Evolutionary conservation across 2,888 invertebrate genomes (phyloP).

Genomic region (Andricus curvator): DNA sequence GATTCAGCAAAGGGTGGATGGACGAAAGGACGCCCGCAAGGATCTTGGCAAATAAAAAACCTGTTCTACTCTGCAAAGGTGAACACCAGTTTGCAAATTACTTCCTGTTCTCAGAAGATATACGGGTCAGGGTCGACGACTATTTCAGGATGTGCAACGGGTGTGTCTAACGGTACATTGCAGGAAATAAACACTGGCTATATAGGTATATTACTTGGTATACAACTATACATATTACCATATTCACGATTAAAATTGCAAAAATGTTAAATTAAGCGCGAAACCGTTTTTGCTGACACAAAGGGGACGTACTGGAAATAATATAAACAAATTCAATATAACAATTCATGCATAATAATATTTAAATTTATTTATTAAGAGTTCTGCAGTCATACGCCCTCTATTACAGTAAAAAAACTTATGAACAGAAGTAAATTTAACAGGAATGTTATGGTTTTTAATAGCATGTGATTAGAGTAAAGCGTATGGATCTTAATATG

Average conservation of each 20-base stretch:
- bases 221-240: too few species aligned
- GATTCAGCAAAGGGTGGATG: background rate
- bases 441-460: too few species aligned
- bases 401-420: too few species aligned
- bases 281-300: background rate
- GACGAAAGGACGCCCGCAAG: slow-evolving; percentile 8
- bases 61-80: background rate
- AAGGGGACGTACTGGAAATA: too few species aligned
- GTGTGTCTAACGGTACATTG: slow-evolving; percentile 9
- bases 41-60: slow-evolving; percentile 9
- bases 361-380: too few species aligned
- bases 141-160: slow-evolving; percentile 6
- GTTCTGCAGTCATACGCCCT: too few species aligned
- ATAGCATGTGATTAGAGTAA: too few species aligned
- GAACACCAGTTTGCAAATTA: slow-evolving; percentile 13
- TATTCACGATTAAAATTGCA: background rate
- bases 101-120: slow-evolving; percentile 11
- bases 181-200: slow-evolving; percentile 6
- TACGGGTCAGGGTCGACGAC: slow-evolving; percentile 7
- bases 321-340: too few species aligned
- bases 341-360: too few species aligned
- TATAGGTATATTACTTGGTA: background rate
- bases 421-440: too few species aligned
- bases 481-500: too few species aligned
- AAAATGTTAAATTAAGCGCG: background rate